Evolutionary conservation across 2,797 vertebrate genomes (phyloP).

Genomic region (Enoplosus armatus): DNA sequence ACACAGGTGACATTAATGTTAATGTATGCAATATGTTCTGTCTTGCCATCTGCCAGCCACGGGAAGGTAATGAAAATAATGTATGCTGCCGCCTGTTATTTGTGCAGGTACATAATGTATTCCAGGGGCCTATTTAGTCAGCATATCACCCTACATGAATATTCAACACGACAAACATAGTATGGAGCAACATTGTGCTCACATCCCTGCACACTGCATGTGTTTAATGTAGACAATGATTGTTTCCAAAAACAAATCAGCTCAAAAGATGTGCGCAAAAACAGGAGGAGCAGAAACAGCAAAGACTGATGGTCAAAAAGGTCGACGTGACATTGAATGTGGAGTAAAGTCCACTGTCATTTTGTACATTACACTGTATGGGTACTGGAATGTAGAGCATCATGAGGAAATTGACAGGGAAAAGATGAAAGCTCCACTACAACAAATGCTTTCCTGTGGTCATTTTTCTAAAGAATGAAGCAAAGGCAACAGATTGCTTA

Average conservation of each 20-base stretch:
- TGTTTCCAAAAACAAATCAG: too few species aligned
- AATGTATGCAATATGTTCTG: constrained; percentile 55
- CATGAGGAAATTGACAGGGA: background rate
- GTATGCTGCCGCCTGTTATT: constrained; percentile 68
- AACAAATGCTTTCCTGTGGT: constrained; percentile 25
- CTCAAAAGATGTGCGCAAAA: too few species aligned
- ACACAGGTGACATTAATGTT: constrained; percentile 49
- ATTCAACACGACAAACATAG: constrained; percentile 34
- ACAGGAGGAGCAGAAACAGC: constrained; percentile 2
- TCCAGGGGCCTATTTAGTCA: constrained; percentile 61
- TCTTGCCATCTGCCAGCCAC: constrained; percentile 51
- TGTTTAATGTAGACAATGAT: too few species aligned
- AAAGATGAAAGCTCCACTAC: constrained; percentile 24
- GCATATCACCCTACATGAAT: constrained; percentile 52
- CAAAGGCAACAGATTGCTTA: constrained; percentile 47
- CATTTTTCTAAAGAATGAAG: constrained; percentile 23
- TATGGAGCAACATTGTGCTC: constrained; percentile 30
- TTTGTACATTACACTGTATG: background rate
- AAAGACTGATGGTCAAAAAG: background rate
- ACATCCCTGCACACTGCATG: too few species aligned
- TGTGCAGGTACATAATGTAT: constrained; percentile 61
- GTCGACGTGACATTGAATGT: constrained; percentile 11
- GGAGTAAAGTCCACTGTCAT: background rate
- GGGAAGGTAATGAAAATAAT: constrained; percentile 62
- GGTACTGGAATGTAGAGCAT: background rate